Evolutionary conservation across 2,888 invertebrate species (phyloP).

Genomic region (Lissonota sp.): DNA sequence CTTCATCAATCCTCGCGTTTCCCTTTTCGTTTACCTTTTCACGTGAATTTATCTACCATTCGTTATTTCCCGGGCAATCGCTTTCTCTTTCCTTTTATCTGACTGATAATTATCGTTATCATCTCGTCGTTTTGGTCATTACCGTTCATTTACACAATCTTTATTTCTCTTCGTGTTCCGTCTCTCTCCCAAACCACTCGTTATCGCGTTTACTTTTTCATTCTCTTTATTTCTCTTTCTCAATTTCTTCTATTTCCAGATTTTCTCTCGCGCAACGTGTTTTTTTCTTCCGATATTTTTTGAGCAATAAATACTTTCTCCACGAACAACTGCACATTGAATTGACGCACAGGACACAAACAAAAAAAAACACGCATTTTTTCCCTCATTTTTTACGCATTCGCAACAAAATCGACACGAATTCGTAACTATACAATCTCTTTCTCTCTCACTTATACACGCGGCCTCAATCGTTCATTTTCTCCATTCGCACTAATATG

Average conservation of each 20-base stretch:
- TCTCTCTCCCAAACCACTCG: slow-evolving; percentile 49
- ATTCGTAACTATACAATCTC: slow-evolving; percentile 56
- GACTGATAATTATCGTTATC: slow-evolving; percentile 36
- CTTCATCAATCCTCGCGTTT: slow-evolving; percentile 54
- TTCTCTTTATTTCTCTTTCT: slow-evolving; percentile 66
- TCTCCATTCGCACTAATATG: slow-evolving; percentile 73
- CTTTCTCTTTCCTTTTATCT: slow-evolving; percentile 42
- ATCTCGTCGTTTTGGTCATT: slow-evolving; percentile 13
- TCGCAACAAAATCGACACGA: slow-evolving; percentile 55
- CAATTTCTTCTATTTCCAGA: slow-evolving; percentile 65
- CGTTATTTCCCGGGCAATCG: slow-evolving; percentile 63
- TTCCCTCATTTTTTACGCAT: slow-evolving; percentile 51
- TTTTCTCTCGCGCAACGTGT: slow-evolving; percentile 63
- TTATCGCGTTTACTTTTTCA: slow-evolving; percentile 68
- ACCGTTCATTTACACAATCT: slow-evolving; percentile 32
- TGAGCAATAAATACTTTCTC: slow-evolving; percentile 84
- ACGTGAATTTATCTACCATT: slow-evolving; percentile 59
- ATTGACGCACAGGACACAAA: slow-evolving; percentile 83
- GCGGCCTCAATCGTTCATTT: slow-evolving; percentile 29
- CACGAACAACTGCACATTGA: slow-evolving; percentile 83
- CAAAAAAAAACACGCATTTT: slow-evolving; percentile 61
- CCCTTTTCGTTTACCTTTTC: slow-evolving; percentile 54
- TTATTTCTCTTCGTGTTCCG: slow-evolving; percentile 31
- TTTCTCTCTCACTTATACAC: slow-evolving; percentile 23
- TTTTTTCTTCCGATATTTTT: slow-evolving; percentile 79